A percentile compares a stretch with the other conserved stretches of the same genome.
Evolutionary conservation across 53 echinoderm and acorn worm species (phyloP).

Genomic region (Antedon mediterranea): DNA sequence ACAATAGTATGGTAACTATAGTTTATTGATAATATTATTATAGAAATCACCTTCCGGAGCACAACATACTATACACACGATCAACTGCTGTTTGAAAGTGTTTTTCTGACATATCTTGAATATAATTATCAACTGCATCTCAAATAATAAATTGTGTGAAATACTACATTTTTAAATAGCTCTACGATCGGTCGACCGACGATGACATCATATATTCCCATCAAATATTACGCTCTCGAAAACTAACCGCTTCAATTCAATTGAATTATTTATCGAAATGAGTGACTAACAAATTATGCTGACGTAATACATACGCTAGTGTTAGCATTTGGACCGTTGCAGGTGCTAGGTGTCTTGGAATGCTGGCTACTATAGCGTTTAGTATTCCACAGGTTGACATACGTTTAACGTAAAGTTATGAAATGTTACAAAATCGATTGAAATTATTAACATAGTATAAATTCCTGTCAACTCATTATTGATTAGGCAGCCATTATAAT

Average conservation of each 20-base stretch:
- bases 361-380: neutral
- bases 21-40: too few relatives aligned
- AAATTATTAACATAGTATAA: too few relatives aligned
- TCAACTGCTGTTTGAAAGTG: too few relatives aligned
- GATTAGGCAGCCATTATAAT: too few relatives aligned
- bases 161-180: neutral
- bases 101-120: too few relatives aligned
- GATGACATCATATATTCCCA: neutral
- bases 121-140: neutral
- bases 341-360: neutral
- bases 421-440: too few relatives aligned
- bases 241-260: neutral
- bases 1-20: too few relatives aligned
- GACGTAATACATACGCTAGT: neutral
- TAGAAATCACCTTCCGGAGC: too few relatives aligned
- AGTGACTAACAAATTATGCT: neutral
- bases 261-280: neutral
- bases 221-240: neutral
- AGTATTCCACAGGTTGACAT: too few relatives aligned
- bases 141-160: neutral
- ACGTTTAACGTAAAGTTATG: too few relatives aligned
- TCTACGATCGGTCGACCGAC: neutral
- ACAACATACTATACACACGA: too few relatives aligned
- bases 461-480: too few relatives aligned
- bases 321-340: neutral